These are phyloP conservation scores for Oxygymnocypris stewartii DNA, from an alignment of 2,113 vertebrate species.

Conservation along the genomic window DNA sequence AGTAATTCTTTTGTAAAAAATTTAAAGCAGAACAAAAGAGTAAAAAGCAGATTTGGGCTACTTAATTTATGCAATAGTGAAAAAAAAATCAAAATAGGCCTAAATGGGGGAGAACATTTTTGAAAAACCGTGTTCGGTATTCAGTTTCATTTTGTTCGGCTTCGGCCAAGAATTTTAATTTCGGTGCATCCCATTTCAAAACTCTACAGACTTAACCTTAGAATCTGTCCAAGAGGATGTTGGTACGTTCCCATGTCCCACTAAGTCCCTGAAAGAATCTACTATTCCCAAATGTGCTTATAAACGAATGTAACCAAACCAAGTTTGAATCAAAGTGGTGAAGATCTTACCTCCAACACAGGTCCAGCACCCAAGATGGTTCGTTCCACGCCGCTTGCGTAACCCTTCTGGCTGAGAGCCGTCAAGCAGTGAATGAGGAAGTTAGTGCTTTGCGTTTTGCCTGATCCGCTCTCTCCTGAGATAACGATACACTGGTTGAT, in stretches of 20 bases:
- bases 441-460: constrained; percentile 98
- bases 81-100: too few relatives aligned
- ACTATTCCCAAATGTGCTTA: not conserved
- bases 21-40: too few relatives aligned
- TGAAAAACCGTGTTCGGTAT: too few relatives aligned
- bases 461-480: constrained; percentile 96
- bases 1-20: too few relatives aligned
- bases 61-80: too few relatives aligned
- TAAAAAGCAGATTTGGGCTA: too few relatives aligned
- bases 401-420: constrained; percentile 95
- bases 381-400: constrained; percentile 95
- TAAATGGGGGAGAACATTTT: too few relatives aligned
- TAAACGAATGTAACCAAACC: not conserved
- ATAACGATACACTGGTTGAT: constrained; percentile 98
- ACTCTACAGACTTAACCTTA: not conserved
- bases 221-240: not conserved
- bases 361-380: constrained; percentile 97
- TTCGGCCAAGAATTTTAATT: too few relatives aligned
- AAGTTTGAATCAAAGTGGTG: not conserved
- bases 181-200: too few relatives aligned
- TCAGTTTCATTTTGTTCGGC: too few relatives aligned
- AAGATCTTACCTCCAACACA: constrained; percentile 88
- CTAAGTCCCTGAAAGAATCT: not conserved
- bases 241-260: not conserved
- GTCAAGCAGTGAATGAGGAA: constrained; percentile 99